These are phyloP conservation scores for Scolopax mira DNA, from an alignment of 2,113 vertebrate species.

Conservation along the genomic window DNA sequence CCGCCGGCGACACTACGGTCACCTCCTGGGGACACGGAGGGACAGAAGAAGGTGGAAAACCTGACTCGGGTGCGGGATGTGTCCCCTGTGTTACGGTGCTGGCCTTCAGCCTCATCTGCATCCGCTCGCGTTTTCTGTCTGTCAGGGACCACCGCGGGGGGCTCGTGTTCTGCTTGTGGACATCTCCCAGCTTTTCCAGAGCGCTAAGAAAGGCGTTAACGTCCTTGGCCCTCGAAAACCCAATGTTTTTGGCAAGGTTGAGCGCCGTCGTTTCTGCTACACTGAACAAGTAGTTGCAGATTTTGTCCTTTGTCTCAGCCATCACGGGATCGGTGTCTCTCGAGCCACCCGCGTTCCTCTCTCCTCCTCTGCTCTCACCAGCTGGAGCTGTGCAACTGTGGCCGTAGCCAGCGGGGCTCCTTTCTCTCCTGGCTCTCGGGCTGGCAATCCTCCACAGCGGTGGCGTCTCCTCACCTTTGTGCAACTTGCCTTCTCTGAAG, in stretches of 20 bases:
- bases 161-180: constrained; percentile 61
- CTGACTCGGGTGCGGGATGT: not conserved
- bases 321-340: constrained; percentile 63
- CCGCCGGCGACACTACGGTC: accelerated
- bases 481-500: constrained; percentile 55
- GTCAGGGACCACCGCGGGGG: constrained; percentile 85
- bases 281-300: constrained; percentile 80
- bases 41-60: not conserved
- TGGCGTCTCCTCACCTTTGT: constrained; percentile 51
- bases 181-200: constrained; percentile 89
- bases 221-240: constrained; percentile 79
- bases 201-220: constrained; percentile 79
- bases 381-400: accelerated
- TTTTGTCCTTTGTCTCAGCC: constrained; percentile 81
- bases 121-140: constrained; percentile 78
- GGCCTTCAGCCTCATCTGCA: constrained; percentile 81
- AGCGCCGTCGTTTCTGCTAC: constrained; percentile 74
- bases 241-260: constrained; percentile 85
- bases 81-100: not conserved
- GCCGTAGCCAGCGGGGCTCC: not conserved
- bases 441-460: constrained; percentile 78
- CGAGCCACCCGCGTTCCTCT: not conserved
- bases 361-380: not conserved
- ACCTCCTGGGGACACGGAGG: not conserved
- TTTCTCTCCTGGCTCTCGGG: not conserved